Base-by-base conservation (phyloP, 2,113 vertebrate genomes). In the Lepus europaeus region DNA sequence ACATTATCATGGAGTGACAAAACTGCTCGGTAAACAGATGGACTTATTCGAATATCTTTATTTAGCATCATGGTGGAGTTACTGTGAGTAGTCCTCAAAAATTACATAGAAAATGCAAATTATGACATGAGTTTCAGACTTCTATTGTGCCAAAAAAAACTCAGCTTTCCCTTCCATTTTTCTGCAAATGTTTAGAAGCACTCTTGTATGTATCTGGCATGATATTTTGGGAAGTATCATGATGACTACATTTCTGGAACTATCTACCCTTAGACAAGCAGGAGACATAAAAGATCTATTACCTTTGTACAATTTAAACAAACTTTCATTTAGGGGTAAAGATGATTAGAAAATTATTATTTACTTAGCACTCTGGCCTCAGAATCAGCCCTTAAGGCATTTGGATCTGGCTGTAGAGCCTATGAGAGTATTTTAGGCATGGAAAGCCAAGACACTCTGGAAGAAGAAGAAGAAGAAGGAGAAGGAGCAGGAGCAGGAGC, bases 1-100 rank as follows among this genome's bases (percentile, higher is more conserved):
- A 99, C 99, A 36, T 99, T 99, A 99, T 99, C 99, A 61, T 99
- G 99, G 98, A 99, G 98, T 84, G 99, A 99, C 98, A 99, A 99
- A 97, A 99, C 99, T 79, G 98, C 99, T 3, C 99, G 99, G 99
- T 99, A 96, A 95, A 92, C 33, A 9, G 6, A 66, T 77, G 83
- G 72, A 14, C 64, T 84, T 84, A 66, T 76, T 36, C 27, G 39
- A 56, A 92, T 23, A 68, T 53, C 23, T 3, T 29, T 91, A 39
- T 25, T 66, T 77, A 68, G 9, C n/a, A 77, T 2, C 39, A 2
- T 20, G 36, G 22, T 61, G 63, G 13, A 61, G 9, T 19, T 36
- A 39, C 39, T 53, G 77, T 68, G 45, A 45, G 45, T 45, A 45
- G 45, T 45, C 45, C 45, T 45, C 45, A 45, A 45, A 45, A 45